Percentiles rank a stretch among this genome's conserved stretches.
Evolutionary conservation across 2,888 invertebrate genomes (phyloP).

Genomic region (Peribatodes rhomboidaria): DNA sequence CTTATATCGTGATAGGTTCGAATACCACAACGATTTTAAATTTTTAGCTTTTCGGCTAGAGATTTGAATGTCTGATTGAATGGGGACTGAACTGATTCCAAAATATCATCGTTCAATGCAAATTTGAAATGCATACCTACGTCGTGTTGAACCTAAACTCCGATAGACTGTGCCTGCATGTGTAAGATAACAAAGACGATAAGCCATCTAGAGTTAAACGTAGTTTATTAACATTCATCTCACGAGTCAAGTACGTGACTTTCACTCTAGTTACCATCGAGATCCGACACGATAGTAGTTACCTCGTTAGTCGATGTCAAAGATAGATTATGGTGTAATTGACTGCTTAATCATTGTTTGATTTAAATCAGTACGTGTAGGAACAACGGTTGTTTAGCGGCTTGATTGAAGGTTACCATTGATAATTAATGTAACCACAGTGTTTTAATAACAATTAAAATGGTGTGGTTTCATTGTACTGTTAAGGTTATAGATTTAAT

Average conservation of each 20-base stretch:
- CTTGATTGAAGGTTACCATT: constrained; percentile 15
- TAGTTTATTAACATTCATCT: background rate
- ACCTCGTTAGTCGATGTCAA: constrained; percentile 6
- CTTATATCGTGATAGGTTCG: no score
- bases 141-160: no score
- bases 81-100: no score
- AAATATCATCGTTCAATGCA: no score
- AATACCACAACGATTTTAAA: no score
- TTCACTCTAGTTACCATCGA: constrained; percentile 18
- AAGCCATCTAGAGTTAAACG: background rate
- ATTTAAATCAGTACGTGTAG: background rate
- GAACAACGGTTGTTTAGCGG: background rate
- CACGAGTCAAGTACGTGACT: constrained; percentile 6
- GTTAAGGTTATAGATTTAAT: no score
- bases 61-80: no score
- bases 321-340: constrained; percentile 11
- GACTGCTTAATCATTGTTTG: background rate
- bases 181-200: background rate
- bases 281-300: constrained; percentile 18
- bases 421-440: background rate
- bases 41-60: no score
- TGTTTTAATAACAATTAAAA: background rate
- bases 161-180: no score
- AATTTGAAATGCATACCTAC: no score
- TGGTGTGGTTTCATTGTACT: background rate